Conservation (phyloP, 2,888 invertebrate species). For the Oscheius sp. region DNA sequence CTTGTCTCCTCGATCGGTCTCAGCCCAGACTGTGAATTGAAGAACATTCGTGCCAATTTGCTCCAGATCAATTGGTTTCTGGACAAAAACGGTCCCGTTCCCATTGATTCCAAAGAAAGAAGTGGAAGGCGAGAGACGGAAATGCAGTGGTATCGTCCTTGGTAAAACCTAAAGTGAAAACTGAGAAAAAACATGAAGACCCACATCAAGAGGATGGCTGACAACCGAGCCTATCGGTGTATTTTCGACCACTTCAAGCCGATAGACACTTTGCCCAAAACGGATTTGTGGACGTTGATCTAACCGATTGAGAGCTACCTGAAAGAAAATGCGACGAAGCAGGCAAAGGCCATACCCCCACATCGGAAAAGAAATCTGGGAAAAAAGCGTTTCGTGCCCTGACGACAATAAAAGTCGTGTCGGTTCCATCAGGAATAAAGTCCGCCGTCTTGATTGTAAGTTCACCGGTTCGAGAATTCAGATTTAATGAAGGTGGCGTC, state of each 20-base stretch:
- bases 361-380: constrained; percentile 67
- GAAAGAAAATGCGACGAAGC: constrained; percentile 2
- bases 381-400: constrained; percentile 63
- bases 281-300: constrained; percentile 40
- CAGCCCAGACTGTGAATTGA: constrained; percentile 35
- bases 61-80: constrained; percentile 33
- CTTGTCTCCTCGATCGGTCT: constrained; percentile 35
- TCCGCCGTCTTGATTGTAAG: constrained; percentile 47
- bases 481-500: neutral
- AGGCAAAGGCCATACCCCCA: constrained; percentile 53
- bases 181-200: neutral
- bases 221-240: constrained; percentile 55
- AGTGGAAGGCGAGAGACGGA: constrained; percentile 40
- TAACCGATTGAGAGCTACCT: constrained; percentile 50
- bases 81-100: constrained; percentile 61
- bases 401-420: constrained; percentile 66
- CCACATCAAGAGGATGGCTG: constrained; percentile 37
- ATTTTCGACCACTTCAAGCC: constrained; percentile 63
- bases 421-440: constrained; percentile 33
- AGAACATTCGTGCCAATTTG: constrained; percentile 9
- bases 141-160: constrained; percentile 6
- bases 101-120: constrained; percentile 54
- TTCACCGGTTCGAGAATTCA: constrained; percentile 41
- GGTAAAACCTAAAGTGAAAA: constrained; percentile 24
- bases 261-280: constrained; percentile 65